phyloP scores from a whole-genome alignment of 2,113 vertebrate species.

The Dryoscopus gambensis region DNA sequence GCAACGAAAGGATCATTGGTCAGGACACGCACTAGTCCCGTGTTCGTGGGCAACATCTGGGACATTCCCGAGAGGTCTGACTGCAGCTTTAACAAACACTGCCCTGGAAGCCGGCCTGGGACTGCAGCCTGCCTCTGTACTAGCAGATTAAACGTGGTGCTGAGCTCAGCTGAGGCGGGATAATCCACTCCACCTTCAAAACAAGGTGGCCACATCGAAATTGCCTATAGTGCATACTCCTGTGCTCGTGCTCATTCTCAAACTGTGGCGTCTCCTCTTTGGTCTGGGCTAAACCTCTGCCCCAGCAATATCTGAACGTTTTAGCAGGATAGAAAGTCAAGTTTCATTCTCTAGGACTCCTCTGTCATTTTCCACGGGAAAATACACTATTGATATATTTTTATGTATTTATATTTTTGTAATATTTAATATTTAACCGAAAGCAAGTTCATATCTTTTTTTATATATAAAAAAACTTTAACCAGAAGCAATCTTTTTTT shows the following conservation, averaged over 20 bases:
- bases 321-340: background rate
- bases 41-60: background rate
- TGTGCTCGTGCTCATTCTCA: rapidly evolving
- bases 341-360: background rate
- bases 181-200: background rate
- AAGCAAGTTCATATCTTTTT: background rate
- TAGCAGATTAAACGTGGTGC: background rate
- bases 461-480: background rate
- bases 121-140: background rate
- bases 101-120: background rate
- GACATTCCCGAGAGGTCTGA: too few species aligned
- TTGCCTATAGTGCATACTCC: rapidly evolving
- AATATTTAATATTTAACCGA: background rate
- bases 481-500: background rate
- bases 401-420: background rate
- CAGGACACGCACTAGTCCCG: rapidly evolving
- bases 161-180: background rate
- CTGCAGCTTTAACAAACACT: background rate
- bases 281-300: background rate
- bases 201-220: background rate
- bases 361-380: background rate
- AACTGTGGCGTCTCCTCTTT: background rate
- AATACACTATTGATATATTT: background rate
- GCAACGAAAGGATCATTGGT: rapidly evolving
- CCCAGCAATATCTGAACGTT: too few species aligned